Conservation (phyloP, 2,888 invertebrate genomes). For the Apamea crenata region DNA sequence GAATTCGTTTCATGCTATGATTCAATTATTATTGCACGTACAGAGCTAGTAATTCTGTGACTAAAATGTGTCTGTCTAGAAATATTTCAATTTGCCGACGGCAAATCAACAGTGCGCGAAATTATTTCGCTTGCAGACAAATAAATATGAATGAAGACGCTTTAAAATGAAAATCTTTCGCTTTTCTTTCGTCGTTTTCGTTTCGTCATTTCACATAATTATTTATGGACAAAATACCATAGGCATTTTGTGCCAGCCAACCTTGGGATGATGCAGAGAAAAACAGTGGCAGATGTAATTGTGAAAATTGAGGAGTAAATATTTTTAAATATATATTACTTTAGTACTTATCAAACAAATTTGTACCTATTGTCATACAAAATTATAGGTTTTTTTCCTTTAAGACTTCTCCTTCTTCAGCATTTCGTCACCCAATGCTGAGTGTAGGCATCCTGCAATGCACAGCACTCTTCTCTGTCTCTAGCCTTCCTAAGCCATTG, state of each 20-base stretch:
- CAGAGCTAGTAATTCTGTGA: slow-evolving; percentile 15
- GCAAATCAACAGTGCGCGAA: slow-evolving; percentile 40
- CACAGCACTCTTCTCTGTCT: too few relatives aligned
- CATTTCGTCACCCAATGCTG: too few relatives aligned
- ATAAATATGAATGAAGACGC: neutral
- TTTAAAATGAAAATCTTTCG: neutral
- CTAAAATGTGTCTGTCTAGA: slow-evolving; percentile 22
- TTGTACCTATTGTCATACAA: neutral
- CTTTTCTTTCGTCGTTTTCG: neutral
- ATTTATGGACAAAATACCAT: neutral
- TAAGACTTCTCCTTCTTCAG: too few relatives aligned
- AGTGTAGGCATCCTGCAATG: too few relatives aligned
- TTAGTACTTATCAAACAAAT: neutral
- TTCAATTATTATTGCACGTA: slow-evolving; percentile 31
- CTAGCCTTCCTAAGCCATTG: too few relatives aligned
- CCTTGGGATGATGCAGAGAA: neutral
- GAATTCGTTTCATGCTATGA: neutral
- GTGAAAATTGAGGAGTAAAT: neutral
- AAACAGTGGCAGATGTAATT: neutral
- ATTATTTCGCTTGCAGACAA: slow-evolving; percentile 28
- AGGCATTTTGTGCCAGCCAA: neutral
- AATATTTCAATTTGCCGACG: slow-evolving; percentile 56
- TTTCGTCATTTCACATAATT: neutral
- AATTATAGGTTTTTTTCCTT: neutral
- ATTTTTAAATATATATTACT: neutral